Evolutionary conservation across 2,113 vertebrate species (phyloP), one percentile per base, ranked within the genome.

Genomic region (Conger conger): DNA sequence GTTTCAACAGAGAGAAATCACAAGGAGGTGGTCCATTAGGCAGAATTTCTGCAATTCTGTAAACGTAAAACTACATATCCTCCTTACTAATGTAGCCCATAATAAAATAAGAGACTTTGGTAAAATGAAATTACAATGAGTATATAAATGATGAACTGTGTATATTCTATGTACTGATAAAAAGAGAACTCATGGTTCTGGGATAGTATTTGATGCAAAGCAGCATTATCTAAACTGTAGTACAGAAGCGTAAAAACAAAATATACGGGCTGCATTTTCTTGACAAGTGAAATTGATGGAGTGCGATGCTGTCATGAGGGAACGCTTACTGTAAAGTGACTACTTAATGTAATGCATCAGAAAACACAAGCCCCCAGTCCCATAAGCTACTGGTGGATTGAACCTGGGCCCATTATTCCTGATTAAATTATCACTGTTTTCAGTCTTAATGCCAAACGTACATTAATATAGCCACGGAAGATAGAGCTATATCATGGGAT

Each of bases 11-110:
- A 53, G 37, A 73, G 15, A 17, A 8, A 82, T 79, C 80, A 86
- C 68, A 38, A 73, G 54, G 35, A 86, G 53, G 73, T 5, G 87
- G 87, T 87, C 92, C 91, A 90, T 92, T 92, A 91, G 85, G 45
- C 84, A 30, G 27, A 81, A 30, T 38, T 1, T 45, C 73, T n/a
- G 81, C 83, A 81, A 30, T 33, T 38, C 86, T 57, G 77, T 36
- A 68, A 45, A 63, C 78, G 57, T 88, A 87, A 85, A 87, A 2
- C 57, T 63, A 63, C n/a, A n/a, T 27, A 89, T 86, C 87, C 84
- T 82, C 57, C 86, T 87, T 83, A 27, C 23, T 76, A 45, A 17
- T 2, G 53, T 50, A 53, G 4, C 9, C 53, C 37, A 85, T 85
- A 79, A 87, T 37, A 9, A 87, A 83, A 86, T 83, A 82, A 87